Conservation (phyloP, 2,888 invertebrate species). For the Dascillus cervinus region DNA sequence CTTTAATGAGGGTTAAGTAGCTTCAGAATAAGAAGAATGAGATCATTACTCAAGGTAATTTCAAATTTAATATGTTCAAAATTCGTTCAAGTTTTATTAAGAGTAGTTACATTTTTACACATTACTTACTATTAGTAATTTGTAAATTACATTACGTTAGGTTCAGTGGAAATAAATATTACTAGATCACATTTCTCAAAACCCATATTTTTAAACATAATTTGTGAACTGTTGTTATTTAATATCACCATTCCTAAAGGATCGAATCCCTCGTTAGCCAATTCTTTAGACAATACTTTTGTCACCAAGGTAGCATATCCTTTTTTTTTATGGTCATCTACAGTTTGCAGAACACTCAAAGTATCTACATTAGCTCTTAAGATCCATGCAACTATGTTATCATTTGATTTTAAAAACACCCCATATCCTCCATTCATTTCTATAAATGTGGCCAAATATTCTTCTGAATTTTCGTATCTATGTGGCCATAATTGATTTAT, state of each 20-base stretch:
- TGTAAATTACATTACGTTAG: too few species aligned
- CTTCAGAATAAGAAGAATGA: too few species aligned
- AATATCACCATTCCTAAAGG: conserved; percentile 29
- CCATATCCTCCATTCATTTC: conserved; percentile 35
- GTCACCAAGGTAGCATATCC: conserved; percentile 36
- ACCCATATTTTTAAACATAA: conserved; percentile 33
- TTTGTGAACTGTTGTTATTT: conserved; percentile 32
- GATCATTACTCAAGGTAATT: too few species aligned
- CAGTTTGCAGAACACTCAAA: conserved; percentile 34
- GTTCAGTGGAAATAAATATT: too few species aligned
- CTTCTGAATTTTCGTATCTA: conserved; percentile 26
- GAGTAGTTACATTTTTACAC: too few species aligned
- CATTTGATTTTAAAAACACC: conserved; percentile 33
- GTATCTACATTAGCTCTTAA: conserved; percentile 34
- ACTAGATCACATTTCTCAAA: too few species aligned
- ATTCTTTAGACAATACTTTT: conserved; percentile 30
- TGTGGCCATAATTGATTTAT: conserved; percentile 37
- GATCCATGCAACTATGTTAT: conserved; percentile 36
- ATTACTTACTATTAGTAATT: too few species aligned
- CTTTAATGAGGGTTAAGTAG: too few species aligned
- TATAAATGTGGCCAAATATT: conserved; percentile 29
- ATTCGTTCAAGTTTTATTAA: too few species aligned
- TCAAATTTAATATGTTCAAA: too few species aligned
- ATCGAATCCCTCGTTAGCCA: conserved; percentile 31
- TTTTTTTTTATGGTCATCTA: conserved; percentile 30